Evolutionary conservation across 2,113 vertebrate genomes (phyloP), one percentile per base, ranked within the genome.

Genomic region (Mellivora capensis): DNA sequence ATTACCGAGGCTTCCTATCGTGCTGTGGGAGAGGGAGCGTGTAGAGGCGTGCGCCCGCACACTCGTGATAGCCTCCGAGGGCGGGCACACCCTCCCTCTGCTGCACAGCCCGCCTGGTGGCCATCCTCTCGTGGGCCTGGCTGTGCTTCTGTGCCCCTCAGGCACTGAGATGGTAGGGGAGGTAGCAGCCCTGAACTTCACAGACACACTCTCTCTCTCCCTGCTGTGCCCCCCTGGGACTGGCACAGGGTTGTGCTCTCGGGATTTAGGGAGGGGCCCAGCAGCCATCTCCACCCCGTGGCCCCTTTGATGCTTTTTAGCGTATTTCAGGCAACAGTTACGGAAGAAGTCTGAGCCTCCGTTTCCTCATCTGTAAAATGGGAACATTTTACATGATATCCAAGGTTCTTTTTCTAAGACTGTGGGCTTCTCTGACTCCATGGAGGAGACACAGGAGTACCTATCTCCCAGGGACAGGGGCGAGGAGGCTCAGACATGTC

Each of bases 311-410:
- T 84, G 67, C 37, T 89, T 95, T 95, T 91, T 23, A 64, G 62
- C 80, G 29, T 79, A 54, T 62, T 86, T 71, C 57, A 64, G 77
- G 34, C 69, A 84, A 23, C 7, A 72, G 34, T 7, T 59, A 61
- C 62, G 8, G 44, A 93, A 87, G 82, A 84, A 83, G 62, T 20
- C 54, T 39, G 34, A 80, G 54, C 84, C 59, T 97, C 42, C 6
- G 25, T 93, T 62, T 95, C 39, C 44, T 90, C 84, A 34, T 92
- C 71, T 92, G 64, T 92, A 25, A 96, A 92, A 90, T 81, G 93
- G 90, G 49, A 86, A 61, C 72, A 29, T 54, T 91, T 17, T n/a
- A n/a, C 25, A 29, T 27, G 27, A 34, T 59, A 49, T n/a, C 29
- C 17, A 59, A 91, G 29, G 23, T 59, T 37, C 29, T 62, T 94